Evolutionary conservation across 2,113 vertebrate genomes (phyloP).

Genomic region (Neopipo cinnamomea): DNA sequence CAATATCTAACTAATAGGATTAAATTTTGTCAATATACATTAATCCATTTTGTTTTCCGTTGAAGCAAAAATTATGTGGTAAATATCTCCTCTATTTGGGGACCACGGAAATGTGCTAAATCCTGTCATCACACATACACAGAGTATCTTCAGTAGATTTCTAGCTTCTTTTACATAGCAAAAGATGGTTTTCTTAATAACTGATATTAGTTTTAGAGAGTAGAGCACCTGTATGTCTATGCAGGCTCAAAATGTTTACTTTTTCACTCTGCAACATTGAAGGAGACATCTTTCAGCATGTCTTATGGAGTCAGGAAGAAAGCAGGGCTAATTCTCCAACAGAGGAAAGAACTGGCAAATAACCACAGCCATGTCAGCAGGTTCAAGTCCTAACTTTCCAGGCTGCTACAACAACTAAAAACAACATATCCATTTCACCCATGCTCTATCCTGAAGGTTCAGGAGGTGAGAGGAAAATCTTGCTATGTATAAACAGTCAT

Average conservation of each 20-base stretch:
- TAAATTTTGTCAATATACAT: background rate
- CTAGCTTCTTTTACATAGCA: background rate
- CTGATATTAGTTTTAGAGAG: background rate
- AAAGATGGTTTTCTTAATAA: background rate
- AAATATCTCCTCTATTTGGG: background rate
- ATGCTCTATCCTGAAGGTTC: conserved; percentile 31
- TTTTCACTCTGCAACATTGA: background rate
- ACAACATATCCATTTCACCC: conserved; percentile 38
- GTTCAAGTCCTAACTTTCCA: conserved; percentile 19
- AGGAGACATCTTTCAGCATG: background rate
- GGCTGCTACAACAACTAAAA: conserved; percentile 34
- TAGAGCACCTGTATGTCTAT: background rate
- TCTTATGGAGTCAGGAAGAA: background rate
- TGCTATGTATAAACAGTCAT: conserved; percentile 57
- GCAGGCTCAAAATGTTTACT: background rate
- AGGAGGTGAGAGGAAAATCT: conserved; percentile 57
- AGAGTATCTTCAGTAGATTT: background rate
- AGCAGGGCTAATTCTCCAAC: background rate
- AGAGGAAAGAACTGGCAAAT: background rate
- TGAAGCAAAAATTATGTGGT: background rate
- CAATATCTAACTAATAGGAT: background rate
- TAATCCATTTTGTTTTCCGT: background rate
- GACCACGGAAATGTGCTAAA: background rate
- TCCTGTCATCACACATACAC: background rate
- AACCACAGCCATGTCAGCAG: background rate